Evolutionary conservation across 2,113 vertebrate genomes (phyloP), one percentile per base, ranked within the genome.

Genomic region (Rhizomys pruinosus): DNA sequence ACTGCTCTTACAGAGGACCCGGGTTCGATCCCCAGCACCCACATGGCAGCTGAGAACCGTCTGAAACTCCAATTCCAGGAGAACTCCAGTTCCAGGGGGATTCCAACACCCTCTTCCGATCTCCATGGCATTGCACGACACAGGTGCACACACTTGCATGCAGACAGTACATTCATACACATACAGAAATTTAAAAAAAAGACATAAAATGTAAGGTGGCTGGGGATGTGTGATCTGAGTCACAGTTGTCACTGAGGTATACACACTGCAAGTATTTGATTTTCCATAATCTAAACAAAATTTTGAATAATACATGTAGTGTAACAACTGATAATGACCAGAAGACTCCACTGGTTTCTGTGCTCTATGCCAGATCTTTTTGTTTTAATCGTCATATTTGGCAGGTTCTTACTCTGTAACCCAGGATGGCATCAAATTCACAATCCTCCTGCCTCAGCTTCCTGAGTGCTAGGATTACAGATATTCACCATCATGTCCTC

Each of bases 191-290:
- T n/a, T n/a, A n/a, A n/a, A n/a, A n/a, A n/a, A n/a, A 52, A 52
- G 47, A 52, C 47, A 52, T 52, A 52, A 52, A 52, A 52, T 52
- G 47, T 52, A 52, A 52, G 47, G 8, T 1, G 23, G 12, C 3
- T 32, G 0, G 5, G 20, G 13, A 10, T 10, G 4, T 10, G 32
- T 22, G 11, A 25, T 27, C 10, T 0, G 27, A 25, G 12, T 66
- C n/a, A 37, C 27, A 47, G 2, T 55, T 66, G 27, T 61, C 52
- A 81, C 57, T 19, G 34, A 81, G 13, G 8, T 3, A 0, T 19
- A 17, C 47, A 13, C 17, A 27, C 11, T 5, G 55, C 52, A 59
- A n/a, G 74, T 7, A 66, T 2, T 8, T n/a, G n/a, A n/a, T n/a
- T n/a, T n/a, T n/a, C n/a, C n/a, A n/a, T n/a, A n/a, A n/a, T n/a